Percentiles rank a stretch among this genome's conserved stretches.
Conservation (phyloP, 2,888 invertebrate genomes). For the Xestoiulus laeticollis region DNA sequence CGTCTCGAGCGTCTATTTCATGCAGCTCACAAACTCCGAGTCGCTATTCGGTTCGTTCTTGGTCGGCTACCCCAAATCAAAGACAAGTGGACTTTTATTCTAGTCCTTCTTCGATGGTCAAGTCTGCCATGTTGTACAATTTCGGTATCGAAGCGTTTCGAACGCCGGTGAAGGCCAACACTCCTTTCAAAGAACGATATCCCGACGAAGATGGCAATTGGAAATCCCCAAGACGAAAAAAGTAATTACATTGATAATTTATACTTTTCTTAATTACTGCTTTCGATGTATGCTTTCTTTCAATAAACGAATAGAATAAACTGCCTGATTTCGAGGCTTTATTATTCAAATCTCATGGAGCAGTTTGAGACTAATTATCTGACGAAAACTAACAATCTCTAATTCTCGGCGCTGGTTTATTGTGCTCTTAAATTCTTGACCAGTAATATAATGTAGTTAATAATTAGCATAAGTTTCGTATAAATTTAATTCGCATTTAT, state of each 20-base stretch:
- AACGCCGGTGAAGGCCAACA: conserved; percentile 35
- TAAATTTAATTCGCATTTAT: too few species aligned
- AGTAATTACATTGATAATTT: conserved; percentile 34
- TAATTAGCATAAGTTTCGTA: too few species aligned
- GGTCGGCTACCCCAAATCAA: conserved; percentile 17
- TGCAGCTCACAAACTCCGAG: conserved; percentile 17
- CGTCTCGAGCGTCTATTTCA: neutral
- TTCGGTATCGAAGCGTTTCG: conserved; percentile 31
- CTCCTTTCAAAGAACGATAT: conserved; percentile 20
- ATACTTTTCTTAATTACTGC: neutral
- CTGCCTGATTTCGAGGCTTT: too few species aligned
- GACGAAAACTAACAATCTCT: too few species aligned
- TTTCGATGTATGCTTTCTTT: neutral
- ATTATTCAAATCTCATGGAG: neutral
- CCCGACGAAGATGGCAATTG: conserved; percentile 36
- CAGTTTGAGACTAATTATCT: too few species aligned
- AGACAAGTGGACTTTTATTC: conserved; percentile 19
- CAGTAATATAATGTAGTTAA: too few species aligned
- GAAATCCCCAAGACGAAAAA: conserved; percentile 49
- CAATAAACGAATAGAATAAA: too few species aligned
- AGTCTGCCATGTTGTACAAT: conserved; percentile 41
- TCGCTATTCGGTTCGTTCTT: neutral
- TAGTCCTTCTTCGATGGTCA: conserved; percentile 40
- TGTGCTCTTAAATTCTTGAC: neutral
- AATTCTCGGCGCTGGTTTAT: too few species aligned